These are phyloP conservation scores for Crioceris asparagi DNA, from an alignment of 2,888 invertebrate genomes.

Conservation along the genomic window DNA sequence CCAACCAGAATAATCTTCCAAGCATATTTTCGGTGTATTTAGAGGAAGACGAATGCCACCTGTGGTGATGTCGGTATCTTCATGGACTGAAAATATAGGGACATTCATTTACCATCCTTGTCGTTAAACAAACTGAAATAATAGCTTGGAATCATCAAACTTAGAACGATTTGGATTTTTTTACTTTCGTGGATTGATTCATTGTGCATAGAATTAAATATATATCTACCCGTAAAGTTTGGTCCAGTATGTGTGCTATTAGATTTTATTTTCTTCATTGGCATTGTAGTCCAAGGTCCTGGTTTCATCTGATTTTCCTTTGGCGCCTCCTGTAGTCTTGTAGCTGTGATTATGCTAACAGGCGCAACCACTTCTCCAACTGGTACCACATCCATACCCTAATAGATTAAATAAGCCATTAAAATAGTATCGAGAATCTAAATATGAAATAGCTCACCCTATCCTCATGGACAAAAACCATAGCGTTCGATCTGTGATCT, in stretches of 20 bases:
- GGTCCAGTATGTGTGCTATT: no score
- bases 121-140: no score
- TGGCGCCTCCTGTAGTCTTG: constrained; percentile 42
- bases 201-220: no score
- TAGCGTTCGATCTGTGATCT: constrained; percentile 32
- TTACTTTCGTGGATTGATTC: no score
- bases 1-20: constrained; percentile 45
- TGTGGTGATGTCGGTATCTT: constrained; percentile 43
- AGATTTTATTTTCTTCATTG: constrained; percentile 35
- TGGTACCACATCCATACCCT: constrained; percentile 27
- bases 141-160: no score
- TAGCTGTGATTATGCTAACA: constrained; percentile 46
- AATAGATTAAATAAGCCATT: no score
- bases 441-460: no score
- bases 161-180: no score
- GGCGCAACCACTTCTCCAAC: constrained; percentile 32
- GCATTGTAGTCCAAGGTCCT: constrained; percentile 54
- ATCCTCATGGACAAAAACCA: no score
- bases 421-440: no score
- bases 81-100: constrained; percentile 52
- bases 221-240: no score
- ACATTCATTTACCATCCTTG: no score
- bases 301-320: constrained; percentile 64
- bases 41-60: constrained; percentile 14
- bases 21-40: constrained; percentile 26